Evolutionary conservation across 2,888 invertebrate genomes (phyloP), one percentile per base, ranked within the genome.

Genomic region (Tachystola acroxantha): DNA sequence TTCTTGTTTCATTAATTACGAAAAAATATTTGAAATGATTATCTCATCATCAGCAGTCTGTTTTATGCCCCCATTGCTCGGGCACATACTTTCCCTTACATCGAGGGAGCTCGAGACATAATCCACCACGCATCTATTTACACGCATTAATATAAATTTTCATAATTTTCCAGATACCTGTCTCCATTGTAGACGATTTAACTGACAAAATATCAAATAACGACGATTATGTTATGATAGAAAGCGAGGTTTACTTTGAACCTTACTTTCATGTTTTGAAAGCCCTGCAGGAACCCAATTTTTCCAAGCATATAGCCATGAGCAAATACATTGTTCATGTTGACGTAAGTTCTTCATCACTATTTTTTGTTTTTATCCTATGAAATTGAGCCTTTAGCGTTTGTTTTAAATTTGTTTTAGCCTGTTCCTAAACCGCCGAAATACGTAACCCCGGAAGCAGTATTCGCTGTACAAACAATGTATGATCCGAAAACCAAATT

Each of bases 221-320:
- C 7, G 67, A 66, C 9, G 35, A 37, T 1, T 82, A 73, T 49
- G 66, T 88, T 1, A 92, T 96, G 92, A 89, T 93, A 16, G 94
- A 95, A 70, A 91, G 93, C 32, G 91, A 90, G 42, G 91, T 93
- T 1, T 96, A 93, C 67, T 95, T 94, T 67, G 95, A 95, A 60
- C 93, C 95, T 0, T 96, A 95, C 62, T 84, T 88, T 42, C 92
- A 93, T 50, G 92, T 94, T 0, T 78, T 94, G 33, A 88, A 85
- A 45, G 92, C 90, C 24, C 64, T 96, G 14, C 89, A 93, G 60
- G 75, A 77, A 3, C 88, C 92, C 24, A 60, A 71, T 9, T 80
- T 85, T 44, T 72, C 85, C 1, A 60, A 78, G 2, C 79, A 88
- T 27, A 89, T 95, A 50, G 91, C 93, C 0, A 90, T 95, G 89